A percentile compares a stretch with the other conserved stretches of the same genome.
Conservation (phyloP, 2,113 vertebrate genomes). For the Macquaria ambigua region DNA sequence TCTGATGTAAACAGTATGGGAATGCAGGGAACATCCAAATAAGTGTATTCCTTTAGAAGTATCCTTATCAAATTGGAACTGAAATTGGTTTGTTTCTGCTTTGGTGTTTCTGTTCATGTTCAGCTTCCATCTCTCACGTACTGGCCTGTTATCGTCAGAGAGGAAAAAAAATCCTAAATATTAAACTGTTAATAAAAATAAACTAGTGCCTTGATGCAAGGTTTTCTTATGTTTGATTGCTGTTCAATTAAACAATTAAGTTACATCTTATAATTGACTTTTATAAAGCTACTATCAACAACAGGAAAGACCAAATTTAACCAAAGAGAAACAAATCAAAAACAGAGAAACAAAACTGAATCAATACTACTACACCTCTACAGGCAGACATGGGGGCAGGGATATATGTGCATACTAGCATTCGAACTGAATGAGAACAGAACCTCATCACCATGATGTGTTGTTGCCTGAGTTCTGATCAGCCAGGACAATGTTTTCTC, state of each 20-base stretch:
- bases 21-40: not conserved
- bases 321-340: not conserved
- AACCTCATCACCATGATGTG: not conserved
- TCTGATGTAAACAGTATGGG: not conserved
- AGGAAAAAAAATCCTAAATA: not conserved
- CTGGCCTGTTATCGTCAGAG: not conserved
- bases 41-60: not conserved
- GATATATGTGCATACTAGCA: not conserved
- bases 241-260: not conserved
- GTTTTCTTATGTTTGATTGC: not conserved
- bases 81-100: not conserved
- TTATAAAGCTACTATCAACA: not conserved
- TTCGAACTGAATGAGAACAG: not conserved
- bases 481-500: slow-evolving; percentile 53
- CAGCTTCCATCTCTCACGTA: not conserved
- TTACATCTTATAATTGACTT: not conserved
- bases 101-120: not conserved
- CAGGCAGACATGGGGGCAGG: too few species aligned
- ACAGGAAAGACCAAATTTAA: not conserved
- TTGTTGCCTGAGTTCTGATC: not conserved
- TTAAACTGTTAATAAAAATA: not conserved
- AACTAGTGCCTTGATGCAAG: not conserved
- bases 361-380: not conserved
- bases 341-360: not conserved
- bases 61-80: not conserved